A percentile compares a stretch with the other conserved stretches of the same genome.
Conservation (phyloP, 2,888 invertebrate genomes). For the Salpingus planirostris region DNA sequence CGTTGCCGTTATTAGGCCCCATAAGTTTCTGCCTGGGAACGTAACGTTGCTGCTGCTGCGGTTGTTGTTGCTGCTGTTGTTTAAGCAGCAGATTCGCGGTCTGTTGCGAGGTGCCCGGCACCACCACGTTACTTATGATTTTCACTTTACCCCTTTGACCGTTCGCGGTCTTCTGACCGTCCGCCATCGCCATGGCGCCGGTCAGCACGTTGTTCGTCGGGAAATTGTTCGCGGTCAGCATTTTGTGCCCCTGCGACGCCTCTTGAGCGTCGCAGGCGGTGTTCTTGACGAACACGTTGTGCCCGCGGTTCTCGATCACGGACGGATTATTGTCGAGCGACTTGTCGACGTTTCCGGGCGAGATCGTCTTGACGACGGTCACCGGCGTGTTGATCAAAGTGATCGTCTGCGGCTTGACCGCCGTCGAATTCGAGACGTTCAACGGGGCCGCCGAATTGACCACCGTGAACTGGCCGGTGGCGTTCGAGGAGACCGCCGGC, state of each 20-base stretch:
- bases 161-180: constrained; percentile 29
- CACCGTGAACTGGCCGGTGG: constrained; percentile 34
- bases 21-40: constrained; percentile 32
- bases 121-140: constrained; percentile 36
- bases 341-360: constrained; percentile 7
- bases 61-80: constrained; percentile 22
- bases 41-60: constrained; percentile 23
- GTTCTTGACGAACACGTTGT: constrained; percentile 41
- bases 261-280: constrained; percentile 21
- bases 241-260: constrained; percentile 35
- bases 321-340: constrained; percentile 16
- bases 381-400: constrained; percentile 38
- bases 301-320: constrained; percentile 30
- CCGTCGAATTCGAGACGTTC: constrained; percentile 28
- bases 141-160: constrained; percentile 40
- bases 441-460: constrained; percentile 35
- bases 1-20: constrained; percentile 28
- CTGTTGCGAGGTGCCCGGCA: constrained; percentile 27
- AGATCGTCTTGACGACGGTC: constrained; percentile 35
- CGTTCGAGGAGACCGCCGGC: constrained; percentile 29
- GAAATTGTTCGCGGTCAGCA: constrained; percentile 36
- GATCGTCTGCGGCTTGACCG: constrained; percentile 33
- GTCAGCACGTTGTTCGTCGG: constrained; percentile 31
- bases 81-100: constrained; percentile 31
- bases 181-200: constrained; percentile 12